phyloP scores from a whole-genome alignment of 2,113 vertebrate genomes.

The Circaetus cinerascens region DNA sequence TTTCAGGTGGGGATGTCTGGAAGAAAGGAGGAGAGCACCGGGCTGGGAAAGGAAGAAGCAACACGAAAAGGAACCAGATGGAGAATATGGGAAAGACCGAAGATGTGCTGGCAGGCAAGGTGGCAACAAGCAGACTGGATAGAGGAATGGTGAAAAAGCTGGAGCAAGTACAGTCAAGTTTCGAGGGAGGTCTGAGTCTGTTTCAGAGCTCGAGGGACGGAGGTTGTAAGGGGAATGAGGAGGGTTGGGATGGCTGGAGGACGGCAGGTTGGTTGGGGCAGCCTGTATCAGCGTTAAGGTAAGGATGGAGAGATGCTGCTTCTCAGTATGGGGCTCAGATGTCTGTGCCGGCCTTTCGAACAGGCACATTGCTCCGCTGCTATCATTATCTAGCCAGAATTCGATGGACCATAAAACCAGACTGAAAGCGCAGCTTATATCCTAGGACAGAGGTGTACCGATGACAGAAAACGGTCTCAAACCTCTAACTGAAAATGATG shows the following conservation, averaged over 20 bases:
- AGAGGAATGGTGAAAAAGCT: not conserved
- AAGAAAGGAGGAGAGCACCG: not conserved
- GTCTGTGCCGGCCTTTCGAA: not conserved
- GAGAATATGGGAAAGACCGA: not conserved
- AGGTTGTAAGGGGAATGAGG: not conserved
- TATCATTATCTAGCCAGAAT: not conserved
- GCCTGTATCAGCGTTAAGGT: not conserved
- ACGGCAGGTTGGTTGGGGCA: not conserved
- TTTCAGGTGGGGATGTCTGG: not conserved
- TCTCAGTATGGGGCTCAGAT: not conserved
- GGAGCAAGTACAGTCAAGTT: not conserved
- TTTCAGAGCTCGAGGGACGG: not conserved
- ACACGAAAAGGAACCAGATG: not conserved
- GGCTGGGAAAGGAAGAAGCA: slow-evolving; percentile 34
- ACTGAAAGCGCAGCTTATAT: not conserved
- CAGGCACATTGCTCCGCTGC: fast-evolving
- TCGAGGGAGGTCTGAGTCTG: not conserved
- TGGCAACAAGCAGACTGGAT: slow-evolving; percentile 40
- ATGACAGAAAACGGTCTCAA: fast-evolving
- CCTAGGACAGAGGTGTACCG: not conserved
- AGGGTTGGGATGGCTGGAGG: not conserved
- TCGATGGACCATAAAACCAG: not conserved
- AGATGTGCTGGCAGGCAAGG: slow-evolving; percentile 43
- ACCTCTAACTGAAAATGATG: not conserved
- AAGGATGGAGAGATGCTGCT: not conserved